A percentile compares a stretch with the other conserved stretches of the same genome.
These are phyloP conservation scores for Drosophila rellima DNA, from an alignment of 2,888 invertebrate species.

Conservation along the genomic window DNA sequence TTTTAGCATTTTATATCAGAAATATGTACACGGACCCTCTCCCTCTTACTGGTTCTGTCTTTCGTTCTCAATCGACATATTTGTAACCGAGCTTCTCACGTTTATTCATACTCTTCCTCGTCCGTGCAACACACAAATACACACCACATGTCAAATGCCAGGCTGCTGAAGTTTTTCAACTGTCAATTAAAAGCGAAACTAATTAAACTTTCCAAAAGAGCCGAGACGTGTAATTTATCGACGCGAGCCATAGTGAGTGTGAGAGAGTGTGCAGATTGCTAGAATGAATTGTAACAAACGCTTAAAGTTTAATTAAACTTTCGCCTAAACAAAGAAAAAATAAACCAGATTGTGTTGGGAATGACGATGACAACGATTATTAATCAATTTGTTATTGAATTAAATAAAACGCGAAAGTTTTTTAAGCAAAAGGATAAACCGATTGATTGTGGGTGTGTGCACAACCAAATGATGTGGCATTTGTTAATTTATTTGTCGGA, in stretches of 20 bases:
- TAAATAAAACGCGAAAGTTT: conserved; percentile 29
- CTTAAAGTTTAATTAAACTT: conserved; percentile 81
- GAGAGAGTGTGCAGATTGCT: background rate
- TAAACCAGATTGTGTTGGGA: conserved; percentile 32
- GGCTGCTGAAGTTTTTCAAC: conserved; percentile 69
- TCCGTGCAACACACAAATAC: conserved; percentile 18
- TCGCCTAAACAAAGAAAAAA: conserved; percentile 57
- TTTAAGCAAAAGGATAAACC: conserved; percentile 18
- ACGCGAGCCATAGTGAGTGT: conserved; percentile 26
- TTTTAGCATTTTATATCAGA: background rate
- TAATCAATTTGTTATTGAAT: conserved; percentile 73
- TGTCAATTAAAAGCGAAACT: conserved; percentile 79
- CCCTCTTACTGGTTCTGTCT: background rate
- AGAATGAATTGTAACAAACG: conserved; percentile 36
- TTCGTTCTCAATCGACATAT: conserved; percentile 14
- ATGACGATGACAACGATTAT: conserved; percentile 68
- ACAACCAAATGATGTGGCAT: conserved; percentile 20
- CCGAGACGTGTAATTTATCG: conserved; percentile 76
- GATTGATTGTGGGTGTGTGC: conserved; percentile 20
- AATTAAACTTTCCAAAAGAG: conserved; percentile 76
- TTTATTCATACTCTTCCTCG: conserved; percentile 24
- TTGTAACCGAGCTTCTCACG: conserved; percentile 12
- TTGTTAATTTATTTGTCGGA: conserved; percentile 17
- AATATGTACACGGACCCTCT: background rate
- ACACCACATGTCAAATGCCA: conserved; percentile 60